These are phyloP conservation scores for Morone saxatilis DNA, from an alignment of 2,113 vertebrate genomes.

Conservation along the genomic window DNA sequence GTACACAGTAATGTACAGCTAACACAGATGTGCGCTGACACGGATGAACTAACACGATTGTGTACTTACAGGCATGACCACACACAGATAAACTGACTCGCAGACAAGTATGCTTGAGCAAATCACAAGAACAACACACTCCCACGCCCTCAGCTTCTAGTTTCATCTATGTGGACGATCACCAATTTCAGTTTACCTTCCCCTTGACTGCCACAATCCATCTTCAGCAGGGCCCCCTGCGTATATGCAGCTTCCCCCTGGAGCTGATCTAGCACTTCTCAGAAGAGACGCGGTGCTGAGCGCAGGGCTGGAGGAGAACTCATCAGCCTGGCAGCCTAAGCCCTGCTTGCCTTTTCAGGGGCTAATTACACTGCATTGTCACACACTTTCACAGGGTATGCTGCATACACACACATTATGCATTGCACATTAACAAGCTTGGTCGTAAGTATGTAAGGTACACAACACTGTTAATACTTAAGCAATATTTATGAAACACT, in stretches of 20 bases:
- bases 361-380: conserved; percentile 61
- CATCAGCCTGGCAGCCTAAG: conserved; percentile 36
- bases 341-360: conserved; percentile 49
- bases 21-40: conserved; percentile 22
- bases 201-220: conserved; percentile 64
- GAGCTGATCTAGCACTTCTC: conserved; percentile 79
- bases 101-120: conserved; percentile 4
- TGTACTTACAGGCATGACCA: neutral
- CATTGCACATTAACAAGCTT: neutral
- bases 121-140: conserved; percentile 35
- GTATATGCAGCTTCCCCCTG: conserved; percentile 51
- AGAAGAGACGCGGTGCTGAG: conserved; percentile 59
- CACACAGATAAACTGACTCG: conserved; percentile 13
- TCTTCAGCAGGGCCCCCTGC: conserved; percentile 60
- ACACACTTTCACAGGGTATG: conserved; percentile 18
- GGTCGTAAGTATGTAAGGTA: neutral
- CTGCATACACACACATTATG: conserved; percentile 1
- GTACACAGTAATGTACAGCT: conserved; percentile 23
- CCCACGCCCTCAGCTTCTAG: neutral
- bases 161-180: conserved; percentile 50
- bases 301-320: conserved; percentile 54
- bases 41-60: neutral
- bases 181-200: conserved; percentile 74
- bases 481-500: conserved; percentile 3
- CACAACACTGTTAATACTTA: neutral